Percentiles rank a stretch among this genome's conserved stretches.
Evolutionary conservation across 2,113 vertebrate species (phyloP).

Genomic region (Caloenas nicobarica): DNA sequence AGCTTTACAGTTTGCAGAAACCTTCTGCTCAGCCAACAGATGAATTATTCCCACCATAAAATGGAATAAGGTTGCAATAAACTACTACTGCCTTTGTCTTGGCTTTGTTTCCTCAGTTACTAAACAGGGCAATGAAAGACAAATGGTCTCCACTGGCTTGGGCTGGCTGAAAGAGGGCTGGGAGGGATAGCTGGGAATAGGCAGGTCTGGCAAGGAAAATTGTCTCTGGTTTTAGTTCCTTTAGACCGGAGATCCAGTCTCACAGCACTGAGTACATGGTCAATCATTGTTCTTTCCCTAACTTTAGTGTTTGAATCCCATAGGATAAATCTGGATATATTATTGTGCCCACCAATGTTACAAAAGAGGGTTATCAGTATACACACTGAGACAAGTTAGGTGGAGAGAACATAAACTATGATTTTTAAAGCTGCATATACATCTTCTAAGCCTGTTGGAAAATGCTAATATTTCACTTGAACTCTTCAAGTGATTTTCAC

Average conservation of each 20-base stretch:
- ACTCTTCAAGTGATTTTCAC: neutral
- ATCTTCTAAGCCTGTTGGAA: neutral
- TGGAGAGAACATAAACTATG: neutral
- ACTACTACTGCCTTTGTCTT: constrained; percentile 1
- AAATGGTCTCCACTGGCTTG: neutral
- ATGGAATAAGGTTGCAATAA: constrained; percentile 7
- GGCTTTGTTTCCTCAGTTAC: neutral
- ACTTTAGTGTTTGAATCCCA: neutral
- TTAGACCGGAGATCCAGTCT: neutral
- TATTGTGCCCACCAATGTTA: neutral
- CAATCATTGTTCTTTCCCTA: neutral
- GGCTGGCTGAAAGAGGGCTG: neutral
- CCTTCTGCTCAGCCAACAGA: constrained; percentile 4
- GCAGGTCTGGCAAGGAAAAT: neutral
- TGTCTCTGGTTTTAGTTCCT: neutral
- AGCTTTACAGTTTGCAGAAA: constrained; percentile 6
- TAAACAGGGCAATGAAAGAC: neutral
- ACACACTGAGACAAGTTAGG: neutral
- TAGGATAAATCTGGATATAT: neutral
- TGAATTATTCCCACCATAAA: neutral
- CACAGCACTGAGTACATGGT: neutral
- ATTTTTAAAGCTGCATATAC: neutral
- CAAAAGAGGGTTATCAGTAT: neutral
- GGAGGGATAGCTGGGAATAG: neutral
- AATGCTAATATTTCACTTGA: neutral